phyloP scores from a whole-genome alignment of 2,113 vertebrate genomes.

The Oostethus manadensis region DNA sequence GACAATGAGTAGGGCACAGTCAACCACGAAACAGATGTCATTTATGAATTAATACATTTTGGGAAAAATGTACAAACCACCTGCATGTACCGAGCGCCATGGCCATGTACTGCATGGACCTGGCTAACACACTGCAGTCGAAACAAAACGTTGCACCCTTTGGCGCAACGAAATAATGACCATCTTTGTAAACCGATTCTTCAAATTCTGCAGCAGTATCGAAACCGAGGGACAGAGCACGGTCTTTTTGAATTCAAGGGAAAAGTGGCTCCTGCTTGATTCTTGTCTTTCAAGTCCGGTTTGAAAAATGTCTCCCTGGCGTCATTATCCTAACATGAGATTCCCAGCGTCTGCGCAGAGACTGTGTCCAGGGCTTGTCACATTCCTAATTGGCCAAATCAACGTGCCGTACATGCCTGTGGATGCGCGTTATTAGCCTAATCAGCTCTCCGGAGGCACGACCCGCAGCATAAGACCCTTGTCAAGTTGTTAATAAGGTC shows the following conservation, averaged over 20 bases:
- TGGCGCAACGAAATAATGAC: no score
- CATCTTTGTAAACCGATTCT: neutral
- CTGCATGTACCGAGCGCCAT: no score
- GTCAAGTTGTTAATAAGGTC: conserved; percentile 58
- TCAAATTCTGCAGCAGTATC: neutral
- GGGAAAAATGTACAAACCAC: no score
- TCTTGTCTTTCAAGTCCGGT: conserved; percentile 16
- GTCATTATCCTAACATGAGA: conserved; percentile 52
- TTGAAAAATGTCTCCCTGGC: conserved; percentile 24
- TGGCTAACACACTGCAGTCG: no score
- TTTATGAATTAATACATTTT: no score
- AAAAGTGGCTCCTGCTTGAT: conserved; percentile 12
- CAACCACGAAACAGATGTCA: no score
- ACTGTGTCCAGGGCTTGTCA: conserved; percentile 57
- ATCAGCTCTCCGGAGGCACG: conserved; percentile 59
- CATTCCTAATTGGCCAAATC: conserved; percentile 64
- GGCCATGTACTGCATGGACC: no score
- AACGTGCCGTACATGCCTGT: conserved; percentile 50
- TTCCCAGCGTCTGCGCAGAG: conserved; percentile 40
- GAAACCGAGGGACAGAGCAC: neutral
- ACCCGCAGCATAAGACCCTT: conserved; percentile 43
- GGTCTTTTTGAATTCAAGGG: neutral
- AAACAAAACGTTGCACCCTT: no score
- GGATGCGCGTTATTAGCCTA: conserved; percentile 66
- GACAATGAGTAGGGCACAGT: no score